These are phyloP conservation scores for Eulithis testata DNA, from an alignment of 2,888 invertebrate genomes.

Conservation along the genomic window DNA sequence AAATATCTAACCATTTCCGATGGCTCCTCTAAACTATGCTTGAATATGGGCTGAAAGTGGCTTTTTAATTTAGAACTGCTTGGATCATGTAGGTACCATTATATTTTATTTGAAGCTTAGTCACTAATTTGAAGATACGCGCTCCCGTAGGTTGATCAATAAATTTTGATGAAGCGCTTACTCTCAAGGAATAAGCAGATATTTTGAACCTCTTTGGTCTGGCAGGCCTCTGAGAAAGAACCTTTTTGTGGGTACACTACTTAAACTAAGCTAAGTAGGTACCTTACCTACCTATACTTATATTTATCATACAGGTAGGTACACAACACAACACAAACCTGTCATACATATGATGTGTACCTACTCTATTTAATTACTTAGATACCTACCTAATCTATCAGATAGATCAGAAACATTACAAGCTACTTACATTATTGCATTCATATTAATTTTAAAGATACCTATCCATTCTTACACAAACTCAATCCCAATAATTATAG, in stretches of 20 bases:
- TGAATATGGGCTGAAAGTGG: constrained; percentile 76
- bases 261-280: not conserved
- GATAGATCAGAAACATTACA: not conserved
- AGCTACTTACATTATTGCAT: not conserved
- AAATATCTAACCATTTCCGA: constrained; percentile 52
- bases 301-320: too few species aligned
- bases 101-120: not conserved
- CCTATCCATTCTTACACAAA: not conserved
- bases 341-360: too few species aligned
- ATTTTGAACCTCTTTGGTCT: not conserved
- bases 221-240: not conserved
- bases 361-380: too few species aligned
- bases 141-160: constrained; percentile 57
- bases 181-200: not conserved
- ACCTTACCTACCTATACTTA: not conserved
- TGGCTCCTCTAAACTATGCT: constrained; percentile 64
- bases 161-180: constrained; percentile 11
- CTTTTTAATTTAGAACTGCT: constrained; percentile 71
- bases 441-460: not conserved
- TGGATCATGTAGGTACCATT: constrained; percentile 42
- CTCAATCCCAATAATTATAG: not conserved
- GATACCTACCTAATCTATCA: not conserved
- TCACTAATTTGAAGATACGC: constrained; percentile 40
- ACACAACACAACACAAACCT: too few species aligned
- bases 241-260: not conserved